Evolutionary conservation across 2,113 vertebrate species (phyloP).

Genomic region (Pampusana beccarii): DNA sequence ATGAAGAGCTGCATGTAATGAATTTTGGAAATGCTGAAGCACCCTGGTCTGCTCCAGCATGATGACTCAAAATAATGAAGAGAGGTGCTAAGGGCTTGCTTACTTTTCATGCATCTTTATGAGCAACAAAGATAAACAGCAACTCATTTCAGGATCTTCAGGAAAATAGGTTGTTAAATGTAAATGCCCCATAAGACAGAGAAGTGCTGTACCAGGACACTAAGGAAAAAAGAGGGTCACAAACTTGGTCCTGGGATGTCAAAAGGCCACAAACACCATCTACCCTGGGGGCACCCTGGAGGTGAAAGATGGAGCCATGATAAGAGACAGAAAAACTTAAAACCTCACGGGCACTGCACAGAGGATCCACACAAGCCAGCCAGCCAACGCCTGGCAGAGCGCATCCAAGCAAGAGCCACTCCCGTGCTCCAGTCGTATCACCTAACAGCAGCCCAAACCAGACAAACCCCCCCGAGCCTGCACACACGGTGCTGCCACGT

Average conservation of each 20-base stretch:
- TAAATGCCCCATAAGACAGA: background rate
- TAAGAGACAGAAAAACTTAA: background rate
- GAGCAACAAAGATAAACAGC: background rate
- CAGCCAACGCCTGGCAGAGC: background rate
- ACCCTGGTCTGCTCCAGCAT: background rate
- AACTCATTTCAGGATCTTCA: background rate
- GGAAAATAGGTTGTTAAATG: background rate
- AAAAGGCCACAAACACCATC: background rate
- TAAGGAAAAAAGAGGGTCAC: background rate
- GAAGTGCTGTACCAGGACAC: background rate
- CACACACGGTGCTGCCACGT: background rate
- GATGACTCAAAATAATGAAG: background rate
- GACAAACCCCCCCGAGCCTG: too few species aligned
- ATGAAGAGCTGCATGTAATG: background rate
- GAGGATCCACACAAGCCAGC: background rate
- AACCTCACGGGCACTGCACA: background rate
- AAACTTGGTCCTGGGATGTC: background rate
- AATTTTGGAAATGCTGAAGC: background rate
- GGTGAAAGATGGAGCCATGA: background rate
- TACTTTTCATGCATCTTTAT: background rate
- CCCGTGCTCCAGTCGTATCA: fast-evolving
- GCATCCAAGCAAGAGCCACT: background rate
- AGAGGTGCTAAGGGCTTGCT: background rate
- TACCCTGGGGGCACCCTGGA: background rate
- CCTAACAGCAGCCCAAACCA: background rate